Base-by-base conservation (phyloP, 2,797 vertebrate genomes). In the Phyllotis vaccarum region DNA sequence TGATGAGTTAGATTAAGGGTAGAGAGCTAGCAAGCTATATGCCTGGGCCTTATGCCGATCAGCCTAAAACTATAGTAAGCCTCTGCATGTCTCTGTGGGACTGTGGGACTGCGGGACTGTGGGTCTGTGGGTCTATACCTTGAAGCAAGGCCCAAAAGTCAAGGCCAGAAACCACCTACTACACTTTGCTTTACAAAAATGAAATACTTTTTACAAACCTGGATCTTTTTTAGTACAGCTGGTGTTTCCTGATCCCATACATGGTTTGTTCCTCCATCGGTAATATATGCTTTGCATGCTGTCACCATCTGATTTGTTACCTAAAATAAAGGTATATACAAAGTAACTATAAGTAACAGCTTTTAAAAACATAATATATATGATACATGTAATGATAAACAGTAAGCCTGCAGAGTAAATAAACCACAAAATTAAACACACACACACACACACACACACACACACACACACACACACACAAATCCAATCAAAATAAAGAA, bases 261-360 rank as follows among this genome's bases (percentile, higher is more conserved):
- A 21, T 96, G 29, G 97, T 52, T 90, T 40, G 94, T 95, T 86
- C 99, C 99, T 62, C 98, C 98, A 89, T 99, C 98, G 81, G 99
- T 99, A 95, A 99, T 99, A 91, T 99, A 99, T 13, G 98, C 98
- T 97, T 98, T 99, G 97, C 99, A 99, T 0, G 98, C 97, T 37
- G 97, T 98, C 86, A 99, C 98, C 99, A 99, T 99, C 97, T 99
- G 99, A 96, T 99, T 99, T 96, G 99, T 99, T 89, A 99, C 98
- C 99, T 99, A 97, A 86, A 96, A 96, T 80, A 94, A 81, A 96
- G 40, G 54, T 1, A 68, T 76, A 46, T 46, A 7, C 78, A 94
- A 96, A 94, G 86, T 1, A 4, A 56, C 86, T 72, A 91, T 0
- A 94, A 58, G 94, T 1, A 96, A 81, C 56, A 46, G 7, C 40